Evolutionary conservation across 2,888 invertebrate species (phyloP).

Genomic region (Andrena marginata): DNA sequence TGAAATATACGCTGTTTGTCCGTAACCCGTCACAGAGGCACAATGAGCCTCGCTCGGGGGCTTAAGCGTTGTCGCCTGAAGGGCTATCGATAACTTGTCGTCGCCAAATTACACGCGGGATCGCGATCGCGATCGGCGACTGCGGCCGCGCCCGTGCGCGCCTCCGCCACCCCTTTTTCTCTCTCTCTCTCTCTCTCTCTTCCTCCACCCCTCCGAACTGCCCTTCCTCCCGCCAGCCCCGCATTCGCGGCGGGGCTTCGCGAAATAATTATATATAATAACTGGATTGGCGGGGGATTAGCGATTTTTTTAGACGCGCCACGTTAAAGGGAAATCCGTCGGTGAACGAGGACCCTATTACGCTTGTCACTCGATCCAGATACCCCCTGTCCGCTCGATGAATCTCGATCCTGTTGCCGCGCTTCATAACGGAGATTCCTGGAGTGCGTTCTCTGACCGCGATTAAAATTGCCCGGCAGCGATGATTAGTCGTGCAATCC

Average conservation of each 20-base stretch:
- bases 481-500: background rate
- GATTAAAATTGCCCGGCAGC: constrained; percentile 12
- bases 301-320: constrained; percentile 15
- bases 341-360: constrained; percentile 37
- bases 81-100: constrained; percentile 83
- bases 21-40: constrained; percentile 77
- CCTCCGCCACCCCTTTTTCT: constrained; percentile 30
- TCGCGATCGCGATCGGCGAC: constrained; percentile 50
- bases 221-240: too few relatives aligned
- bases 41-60: constrained; percentile 79
- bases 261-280: constrained; percentile 44
- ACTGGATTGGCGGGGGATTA: background rate
- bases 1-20: constrained; percentile 81
- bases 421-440: constrained; percentile 33
- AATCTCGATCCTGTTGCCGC: constrained; percentile 47
- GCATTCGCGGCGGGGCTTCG: background rate
- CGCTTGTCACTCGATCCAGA: constrained; percentile 45
- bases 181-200: constrained; percentile 9
- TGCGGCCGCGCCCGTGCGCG: constrained; percentile 59
- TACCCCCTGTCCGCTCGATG: constrained; percentile 46
- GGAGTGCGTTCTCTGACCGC: constrained; percentile 26
- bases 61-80: constrained; percentile 78
- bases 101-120: constrained; percentile 76
- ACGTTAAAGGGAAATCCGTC: constrained; percentile 8
- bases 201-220: background rate